These are phyloP conservation scores for Apistogramma diplotaenia DNA, from an alignment of 2,113 vertebrate genomes.

Conservation along the genomic window DNA sequence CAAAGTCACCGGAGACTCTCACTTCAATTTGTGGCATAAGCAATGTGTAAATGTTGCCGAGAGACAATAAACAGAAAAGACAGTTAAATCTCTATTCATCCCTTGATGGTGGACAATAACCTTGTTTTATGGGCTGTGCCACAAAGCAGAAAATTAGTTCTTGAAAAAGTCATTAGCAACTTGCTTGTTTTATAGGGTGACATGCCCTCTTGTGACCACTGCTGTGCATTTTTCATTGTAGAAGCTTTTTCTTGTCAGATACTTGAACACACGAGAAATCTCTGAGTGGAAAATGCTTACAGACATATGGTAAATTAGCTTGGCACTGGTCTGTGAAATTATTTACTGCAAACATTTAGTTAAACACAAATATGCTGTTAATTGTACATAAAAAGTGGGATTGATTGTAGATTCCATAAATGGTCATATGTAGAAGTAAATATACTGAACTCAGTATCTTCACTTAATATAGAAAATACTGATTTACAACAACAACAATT, in stretches of 20 bases:
- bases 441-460: background rate
- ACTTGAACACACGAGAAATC: conserved; percentile 50
- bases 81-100: conserved; percentile 82
- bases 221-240: conserved; percentile 38
- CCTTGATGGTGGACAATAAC: conserved; percentile 71
- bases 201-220: conserved; percentile 69
- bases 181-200: conserved; percentile 73
- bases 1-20: conserved; percentile 38
- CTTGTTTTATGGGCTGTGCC: conserved; percentile 70
- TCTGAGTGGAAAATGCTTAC: conserved; percentile 37
- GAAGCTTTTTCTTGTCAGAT: conserved; percentile 52
- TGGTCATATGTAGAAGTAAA: background rate
- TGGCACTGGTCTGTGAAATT: conserved; percentile 14
- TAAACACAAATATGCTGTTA: background rate
- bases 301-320: conserved; percentile 22
- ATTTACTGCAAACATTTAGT: conserved; percentile 12
- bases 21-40: conserved; percentile 54
- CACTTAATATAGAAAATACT: background rate
- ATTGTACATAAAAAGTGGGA: background rate
- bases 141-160: conserved; percentile 78
- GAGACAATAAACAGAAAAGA: conserved; percentile 76
- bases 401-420: background rate
- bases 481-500: background rate
- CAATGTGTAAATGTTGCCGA: conserved; percentile 57
- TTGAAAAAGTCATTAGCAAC: conserved; percentile 81